A percentile compares a stretch with the other conserved stretches of the same genome.
Conservation (phyloP, 2,113 vertebrate genomes). For the Trematocara macrostoma region DNA sequence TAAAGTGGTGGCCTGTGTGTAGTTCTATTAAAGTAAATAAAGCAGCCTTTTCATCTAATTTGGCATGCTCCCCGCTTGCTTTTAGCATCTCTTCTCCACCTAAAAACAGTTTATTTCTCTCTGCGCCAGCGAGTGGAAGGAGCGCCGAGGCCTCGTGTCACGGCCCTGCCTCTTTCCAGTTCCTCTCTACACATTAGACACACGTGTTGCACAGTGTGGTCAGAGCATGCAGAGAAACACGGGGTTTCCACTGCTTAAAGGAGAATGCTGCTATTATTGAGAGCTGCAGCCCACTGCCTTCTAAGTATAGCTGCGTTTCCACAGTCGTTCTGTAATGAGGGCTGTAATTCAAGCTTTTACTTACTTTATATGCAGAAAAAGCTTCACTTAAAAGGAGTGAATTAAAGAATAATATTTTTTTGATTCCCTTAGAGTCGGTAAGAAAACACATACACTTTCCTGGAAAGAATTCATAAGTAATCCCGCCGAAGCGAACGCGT, state of each 20-base stretch:
- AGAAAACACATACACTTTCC: background rate
- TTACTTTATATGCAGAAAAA: background rate
- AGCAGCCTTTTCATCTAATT: background rate
- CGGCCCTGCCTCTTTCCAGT: conserved; percentile 16
- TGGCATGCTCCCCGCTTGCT: background rate
- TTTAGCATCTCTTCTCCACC: background rate
- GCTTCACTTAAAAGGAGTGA: background rate
- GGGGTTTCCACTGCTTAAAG: conserved; percentile 36
- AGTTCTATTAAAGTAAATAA: background rate
- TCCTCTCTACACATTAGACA: conserved; percentile 2
- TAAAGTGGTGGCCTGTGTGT: background rate
- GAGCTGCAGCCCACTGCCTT: background rate
- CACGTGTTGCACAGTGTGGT: conserved; percentile 10
- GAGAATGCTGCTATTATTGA: conserved; percentile 19
- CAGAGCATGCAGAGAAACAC: conserved; percentile 43
- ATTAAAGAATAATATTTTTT: background rate
- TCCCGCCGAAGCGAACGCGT: background rate
- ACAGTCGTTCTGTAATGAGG: background rate
- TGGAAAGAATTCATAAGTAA: background rate
- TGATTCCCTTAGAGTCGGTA: background rate
- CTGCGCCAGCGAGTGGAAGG: conserved; percentile 1
- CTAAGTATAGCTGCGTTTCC: background rate
- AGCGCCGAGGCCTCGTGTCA: background rate
- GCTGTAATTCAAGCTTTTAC: background rate
- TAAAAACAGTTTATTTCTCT: background rate